phyloP scores from a whole-genome alignment of 1,140 invertebrate species.

The Aphelinus atriplicis region DNA sequence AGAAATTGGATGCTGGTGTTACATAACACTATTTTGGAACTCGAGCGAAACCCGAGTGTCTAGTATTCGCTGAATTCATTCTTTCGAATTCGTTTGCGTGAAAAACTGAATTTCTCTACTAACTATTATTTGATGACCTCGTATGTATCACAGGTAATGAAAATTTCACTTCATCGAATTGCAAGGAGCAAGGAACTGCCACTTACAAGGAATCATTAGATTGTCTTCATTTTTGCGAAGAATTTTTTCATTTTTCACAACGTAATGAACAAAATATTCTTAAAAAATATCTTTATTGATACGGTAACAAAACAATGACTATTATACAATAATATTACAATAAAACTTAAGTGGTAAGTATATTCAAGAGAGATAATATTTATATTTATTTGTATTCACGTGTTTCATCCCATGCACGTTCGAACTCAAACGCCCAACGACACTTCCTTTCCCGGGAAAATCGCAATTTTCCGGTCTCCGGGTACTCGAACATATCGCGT shows the following conservation, averaged over 20 bases:
- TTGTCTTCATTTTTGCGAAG: too few relatives aligned
- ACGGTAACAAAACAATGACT: conserved; percentile 37
- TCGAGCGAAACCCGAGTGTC: conserved; percentile 20
- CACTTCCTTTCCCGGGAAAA: conserved; percentile 4
- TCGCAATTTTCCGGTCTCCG: neutral
- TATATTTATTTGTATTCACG: neutral
- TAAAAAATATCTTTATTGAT: conserved; percentile 34
- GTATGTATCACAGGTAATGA: neutral
- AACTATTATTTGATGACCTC: neutral
- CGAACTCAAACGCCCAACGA: conserved; percentile 12
- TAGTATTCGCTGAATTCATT: neutral
- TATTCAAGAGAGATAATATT: conserved; percentile 6
- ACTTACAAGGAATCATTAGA: too few relatives aligned
- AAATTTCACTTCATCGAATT: too few relatives aligned
- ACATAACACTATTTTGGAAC: conserved; percentile 14
- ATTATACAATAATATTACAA: conserved; percentile 29
- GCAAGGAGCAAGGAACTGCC: too few relatives aligned
- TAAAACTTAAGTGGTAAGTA: conserved; percentile 12
- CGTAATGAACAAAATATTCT: conserved; percentile 8
- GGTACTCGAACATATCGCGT: too few relatives aligned
- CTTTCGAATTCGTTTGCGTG: neutral
- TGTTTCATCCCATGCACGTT: conserved; percentile 9
- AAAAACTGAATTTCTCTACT: conserved; percentile 18
- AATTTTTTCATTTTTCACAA: neutral
- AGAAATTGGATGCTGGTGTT: conserved; percentile 12